Base-by-base conservation (phyloP, 1,140 invertebrate genomes). In the Drosophila sproati region DNA sequence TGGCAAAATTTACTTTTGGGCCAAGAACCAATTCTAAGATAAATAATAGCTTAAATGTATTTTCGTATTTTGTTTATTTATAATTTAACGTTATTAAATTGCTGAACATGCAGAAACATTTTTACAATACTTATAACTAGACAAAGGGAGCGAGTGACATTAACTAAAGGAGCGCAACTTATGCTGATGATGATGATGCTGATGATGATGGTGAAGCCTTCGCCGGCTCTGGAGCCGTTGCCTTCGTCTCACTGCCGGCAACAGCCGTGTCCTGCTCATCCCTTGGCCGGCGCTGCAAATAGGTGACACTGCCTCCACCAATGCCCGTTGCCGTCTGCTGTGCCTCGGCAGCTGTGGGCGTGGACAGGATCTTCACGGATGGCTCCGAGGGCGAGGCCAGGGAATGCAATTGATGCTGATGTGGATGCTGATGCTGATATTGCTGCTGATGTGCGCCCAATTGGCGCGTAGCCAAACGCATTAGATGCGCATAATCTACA, bases 91-190 rank as follows among this genome's bases (percentile, higher is more conserved):
- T 76, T 78, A 78, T 60, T 55, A 70, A 86, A 78, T 81, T 89
- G 86, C 86, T 75, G 85, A 88, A 73, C 63, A 62, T 77, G 56
- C 62, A 68, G 69, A 71, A 83, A 89, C 77, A 88, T 89, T 90
- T 90, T 81, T 91, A 91, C 80, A 91, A 88, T 91, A 88, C 80
- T 91, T 91, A 91, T 37, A 76, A 80, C 80, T 88, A 86, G 64
- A 34, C 86, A 86, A 89, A 43, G 39, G 70, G 85, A 66, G 52
- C 56, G 57, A 74, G 72, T 70, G 72, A 81, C 56, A 89, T 89
- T 89, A 89, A 89, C 85, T 89, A 89, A 76, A 71, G 73, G 62
- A 62, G 47, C 45, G 56, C 56, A 29, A 51, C 75, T 67, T 51
- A 79, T 51, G 74, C 61, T 20, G 20, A 20, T 20, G 39, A 43